phyloP scores from a whole-genome alignment of 2,888 invertebrate species.

The Troilus luridus region DNA sequence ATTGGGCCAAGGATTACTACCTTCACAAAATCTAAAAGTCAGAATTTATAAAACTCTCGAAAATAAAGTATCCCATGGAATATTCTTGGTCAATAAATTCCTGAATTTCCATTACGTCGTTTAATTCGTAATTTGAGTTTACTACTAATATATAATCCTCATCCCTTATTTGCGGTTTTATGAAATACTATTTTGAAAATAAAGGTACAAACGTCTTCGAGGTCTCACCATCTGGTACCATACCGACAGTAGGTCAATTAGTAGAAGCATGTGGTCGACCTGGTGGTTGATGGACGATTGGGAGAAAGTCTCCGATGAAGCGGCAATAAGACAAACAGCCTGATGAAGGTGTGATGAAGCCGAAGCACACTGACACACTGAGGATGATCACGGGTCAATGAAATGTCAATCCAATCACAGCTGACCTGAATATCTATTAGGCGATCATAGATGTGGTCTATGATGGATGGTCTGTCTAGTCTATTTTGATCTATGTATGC shows the following conservation, averaged over 20 bases:
- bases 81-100: too few relatives aligned
- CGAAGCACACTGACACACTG: not conserved
- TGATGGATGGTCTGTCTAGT: not conserved
- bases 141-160: too few relatives aligned
- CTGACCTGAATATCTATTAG: not conserved
- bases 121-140: too few relatives aligned
- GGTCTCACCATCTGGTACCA: not conserved
- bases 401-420: conserved; percentile 23
- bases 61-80: too few relatives aligned
- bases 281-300: not conserved
- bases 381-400: not conserved
- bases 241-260: not conserved
- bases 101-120: too few relatives aligned
- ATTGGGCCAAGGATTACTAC: too few relatives aligned
- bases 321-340: not conserved
- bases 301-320: not conserved
- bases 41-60: too few relatives aligned
- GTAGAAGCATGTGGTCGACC: not conserved
- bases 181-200: too few relatives aligned
- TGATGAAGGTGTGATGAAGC: not conserved
- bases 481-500: not conserved
- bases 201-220: too few relatives aligned
- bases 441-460: not conserved
- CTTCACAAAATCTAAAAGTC: too few relatives aligned
- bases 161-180: too few relatives aligned